A percentile compares a stretch with the other conserved stretches of the same genome.
phyloP scores from a whole-genome alignment of 2,113 vertebrate species.

The Eira barbara region DNA sequence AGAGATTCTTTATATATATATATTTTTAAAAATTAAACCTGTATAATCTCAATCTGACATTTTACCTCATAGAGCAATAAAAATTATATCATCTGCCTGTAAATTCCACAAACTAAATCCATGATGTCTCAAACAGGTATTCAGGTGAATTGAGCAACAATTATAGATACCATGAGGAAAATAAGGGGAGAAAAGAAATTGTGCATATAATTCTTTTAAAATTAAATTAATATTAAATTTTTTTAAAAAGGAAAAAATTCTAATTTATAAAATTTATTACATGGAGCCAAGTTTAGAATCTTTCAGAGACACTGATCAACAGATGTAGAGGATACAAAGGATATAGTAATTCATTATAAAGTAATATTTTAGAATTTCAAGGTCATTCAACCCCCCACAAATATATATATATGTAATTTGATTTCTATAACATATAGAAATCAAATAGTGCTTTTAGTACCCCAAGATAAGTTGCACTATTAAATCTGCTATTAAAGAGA shows the following conservation, averaged over 20 bases:
- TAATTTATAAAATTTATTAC: neutral
- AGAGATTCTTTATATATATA: neutral
- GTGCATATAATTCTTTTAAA: neutral
- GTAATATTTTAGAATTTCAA: neutral
- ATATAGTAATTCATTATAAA: neutral
- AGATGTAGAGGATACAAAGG: neutral
- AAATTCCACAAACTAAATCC: neutral
- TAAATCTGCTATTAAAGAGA: conserved; percentile 9
- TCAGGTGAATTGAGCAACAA: neutral
- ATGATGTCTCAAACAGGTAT: neutral
- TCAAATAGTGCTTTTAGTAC: neutral
- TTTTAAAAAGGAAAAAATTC: neutral
- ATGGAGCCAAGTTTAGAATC: neutral
- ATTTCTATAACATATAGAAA: neutral
- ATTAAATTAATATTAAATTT: neutral
- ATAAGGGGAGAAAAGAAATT: neutral
- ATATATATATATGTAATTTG: neutral
- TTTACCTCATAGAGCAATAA: neutral
- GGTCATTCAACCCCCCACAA: neutral
- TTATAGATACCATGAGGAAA: neutral
- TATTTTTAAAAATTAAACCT: neutral
- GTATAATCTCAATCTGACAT: neutral
- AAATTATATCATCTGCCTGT: neutral
- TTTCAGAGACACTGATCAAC: neutral
- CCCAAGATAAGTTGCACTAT: neutral